Evolutionary conservation across 2,113 vertebrate species (phyloP).

Genomic region (Zootoca vivipara): DNA sequence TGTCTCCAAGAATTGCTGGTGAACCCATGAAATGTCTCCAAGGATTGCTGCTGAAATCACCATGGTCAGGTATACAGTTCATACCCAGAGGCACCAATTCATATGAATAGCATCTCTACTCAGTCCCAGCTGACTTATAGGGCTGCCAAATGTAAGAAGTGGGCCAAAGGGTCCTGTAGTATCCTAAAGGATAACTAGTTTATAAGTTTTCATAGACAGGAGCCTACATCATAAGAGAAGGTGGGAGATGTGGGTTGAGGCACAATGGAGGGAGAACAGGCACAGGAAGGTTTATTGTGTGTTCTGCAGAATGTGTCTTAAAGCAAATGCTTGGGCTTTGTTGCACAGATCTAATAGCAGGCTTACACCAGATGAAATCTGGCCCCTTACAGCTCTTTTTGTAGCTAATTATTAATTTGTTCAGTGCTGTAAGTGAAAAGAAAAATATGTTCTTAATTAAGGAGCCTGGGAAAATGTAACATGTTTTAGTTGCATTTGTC

Average conservation of each 20-base stretch:
- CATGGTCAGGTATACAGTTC: not conserved
- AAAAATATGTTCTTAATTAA: conserved; percentile 20
- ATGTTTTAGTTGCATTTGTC: conserved; percentile 23
- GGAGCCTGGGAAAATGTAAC: conserved; percentile 23
- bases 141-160: too few species aligned
- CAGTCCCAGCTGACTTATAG: not conserved
- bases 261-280: not conserved
- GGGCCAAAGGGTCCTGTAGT: not conserved
- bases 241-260: not conserved
- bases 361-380: conserved; percentile 6
- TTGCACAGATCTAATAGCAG: not conserved
- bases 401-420: not conserved
- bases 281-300: not conserved
- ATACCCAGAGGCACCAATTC: not conserved
- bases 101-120: not conserved
- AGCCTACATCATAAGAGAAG: not conserved
- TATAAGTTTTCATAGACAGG: not conserved
- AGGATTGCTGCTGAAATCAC: too few species aligned
- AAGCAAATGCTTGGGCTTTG: not conserved
- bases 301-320: not conserved
- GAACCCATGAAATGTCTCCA: not conserved
- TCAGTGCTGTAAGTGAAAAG: conserved; percentile 24
- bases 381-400: conserved; percentile 11
- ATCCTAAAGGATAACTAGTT: not conserved
- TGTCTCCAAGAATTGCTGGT: not conserved